These are phyloP conservation scores for Psittacula cyanocephala DNA, from an alignment of 2,113 vertebrate species.

Conservation along the genomic window DNA sequence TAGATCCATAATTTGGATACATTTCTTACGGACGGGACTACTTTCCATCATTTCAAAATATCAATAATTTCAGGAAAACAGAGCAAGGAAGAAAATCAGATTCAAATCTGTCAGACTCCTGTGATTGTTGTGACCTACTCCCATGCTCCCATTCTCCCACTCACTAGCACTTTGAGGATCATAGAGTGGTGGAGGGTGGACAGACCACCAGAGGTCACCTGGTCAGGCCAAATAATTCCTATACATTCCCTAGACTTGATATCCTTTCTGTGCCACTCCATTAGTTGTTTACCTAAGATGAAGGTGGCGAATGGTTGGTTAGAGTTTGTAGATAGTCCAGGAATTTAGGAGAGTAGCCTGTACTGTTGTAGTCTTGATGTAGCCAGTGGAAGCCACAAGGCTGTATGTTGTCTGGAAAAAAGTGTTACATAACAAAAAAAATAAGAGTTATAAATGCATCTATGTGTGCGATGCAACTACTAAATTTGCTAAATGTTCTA, in stretches of 20 bases:
- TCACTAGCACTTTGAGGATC: background rate
- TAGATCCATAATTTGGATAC: background rate
- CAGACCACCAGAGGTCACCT: background rate
- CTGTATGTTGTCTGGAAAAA: background rate
- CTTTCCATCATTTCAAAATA: background rate
- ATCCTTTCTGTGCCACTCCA: background rate
- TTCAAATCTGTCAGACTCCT: background rate
- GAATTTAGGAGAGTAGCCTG: background rate
- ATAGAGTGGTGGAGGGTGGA: background rate
- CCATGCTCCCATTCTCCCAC: background rate
- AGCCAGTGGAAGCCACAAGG: background rate
- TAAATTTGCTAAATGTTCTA: background rate
- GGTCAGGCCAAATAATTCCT: background rate
- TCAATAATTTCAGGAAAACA: background rate
- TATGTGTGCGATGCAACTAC: background rate
- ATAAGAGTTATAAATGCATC: background rate
- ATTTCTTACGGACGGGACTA: background rate
- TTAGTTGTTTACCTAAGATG: background rate
- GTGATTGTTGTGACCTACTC: background rate
- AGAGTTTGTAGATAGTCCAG: background rate
- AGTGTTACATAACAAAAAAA: background rate
- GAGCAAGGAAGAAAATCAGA: background rate
- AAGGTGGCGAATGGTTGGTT: background rate
- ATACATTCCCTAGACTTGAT: background rate
- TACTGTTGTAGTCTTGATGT: background rate